Base-by-base conservation (phyloP, 2,113 vertebrate species). In the Sylvia atricapilla region DNA sequence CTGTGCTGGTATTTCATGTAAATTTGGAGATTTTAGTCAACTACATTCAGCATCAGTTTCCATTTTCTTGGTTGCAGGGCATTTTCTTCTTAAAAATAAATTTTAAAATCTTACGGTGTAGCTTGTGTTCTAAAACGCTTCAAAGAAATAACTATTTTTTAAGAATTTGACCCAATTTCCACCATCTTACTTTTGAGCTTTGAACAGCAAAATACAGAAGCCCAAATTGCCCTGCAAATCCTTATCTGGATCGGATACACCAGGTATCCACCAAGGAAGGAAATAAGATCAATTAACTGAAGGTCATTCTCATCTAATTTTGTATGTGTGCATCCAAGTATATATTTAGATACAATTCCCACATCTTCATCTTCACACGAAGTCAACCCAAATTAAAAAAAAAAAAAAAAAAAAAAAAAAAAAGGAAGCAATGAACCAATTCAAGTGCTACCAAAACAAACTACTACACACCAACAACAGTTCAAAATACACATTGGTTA, bases 31-130 rank as follows among this genome's bases (percentile, higher is more conserved):
- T 46, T 91, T 85, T 27, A 64, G 50, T 66, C 75, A 80, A 20
- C 33, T 41, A 76, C 13, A 25, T 25, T 25, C 46, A 66, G 49
- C 55, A 80, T 16, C 20, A 37, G 30, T 21, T 92, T 82, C 33
- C 23, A 31, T 68, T 73, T 74, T 68, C 58, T 16, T 44, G 17
- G 30, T n/a, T 72, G 23, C 8, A 58, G 43, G 44, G 20, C 9
- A 39, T 39, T 52, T 82, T 30, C 28, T 41, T 55, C 43, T 55
- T 44, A 44, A 68, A 55, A 59, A 14, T 6, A n/a, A 6, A 31
- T 43, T 56, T 16, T 16, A 0, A 60, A 41, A 72, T 10, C 5
- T n/a, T 66, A 15, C 0, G 0, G 41, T 10, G 13, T 20, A 56
- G 18, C 12, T 52, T 72, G 27, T n/a, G 21, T 44, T 46, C 58